Evolutionary conservation across 1,140 invertebrate species (phyloP), one percentile per base, ranked within the genome.

Genomic region (Eriosoma lanigerum): DNA sequence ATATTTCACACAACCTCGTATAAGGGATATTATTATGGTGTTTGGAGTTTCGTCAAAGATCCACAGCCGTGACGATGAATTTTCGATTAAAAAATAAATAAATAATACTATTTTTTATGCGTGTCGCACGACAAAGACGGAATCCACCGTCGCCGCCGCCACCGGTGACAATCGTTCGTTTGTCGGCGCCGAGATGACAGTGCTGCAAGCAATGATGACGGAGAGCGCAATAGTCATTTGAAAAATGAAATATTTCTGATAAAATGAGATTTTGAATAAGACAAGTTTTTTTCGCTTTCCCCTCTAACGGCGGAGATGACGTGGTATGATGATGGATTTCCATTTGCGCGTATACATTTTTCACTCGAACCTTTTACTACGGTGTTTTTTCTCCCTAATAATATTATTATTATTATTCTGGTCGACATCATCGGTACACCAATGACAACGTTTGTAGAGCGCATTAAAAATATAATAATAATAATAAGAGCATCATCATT

Each of bases 241-340:
- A 75, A 75, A 75, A 54, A 52, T 75, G 50, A 32, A 75, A 54
- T 54, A 54, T 75, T 75, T 52, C 29, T 52, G 50, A 75, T 56
- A 50, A 75, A 56, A 75, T 75, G 50, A 75, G 29, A 75, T 56
- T 75, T 75, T 56, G 48, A 75, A 75, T 54, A 44, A 75, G 72
- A 44, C 26, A 32, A 17, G 21, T 54, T 54, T 73, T 54, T 38
- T 19, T 62, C 29, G 29, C 29, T 8, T n/a, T 29, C 60, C 29
- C 29, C 10, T 46, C 0, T 10, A 10, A 8, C 13, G 32, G 19
- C n/a, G 64, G 32, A n/a, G n/a, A n/a, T n/a, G n/a, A n/a, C n/a
- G n/a, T 52, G 50, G 50, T 46, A 32, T 44, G 64, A 66, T 66
- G 64, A 66, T 66, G 64, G 64, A 66, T 66, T 66, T 66, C 64